Conservation (phyloP, 2,888 invertebrate genomes). For the Aporophyla lueneburgensis region DNA sequence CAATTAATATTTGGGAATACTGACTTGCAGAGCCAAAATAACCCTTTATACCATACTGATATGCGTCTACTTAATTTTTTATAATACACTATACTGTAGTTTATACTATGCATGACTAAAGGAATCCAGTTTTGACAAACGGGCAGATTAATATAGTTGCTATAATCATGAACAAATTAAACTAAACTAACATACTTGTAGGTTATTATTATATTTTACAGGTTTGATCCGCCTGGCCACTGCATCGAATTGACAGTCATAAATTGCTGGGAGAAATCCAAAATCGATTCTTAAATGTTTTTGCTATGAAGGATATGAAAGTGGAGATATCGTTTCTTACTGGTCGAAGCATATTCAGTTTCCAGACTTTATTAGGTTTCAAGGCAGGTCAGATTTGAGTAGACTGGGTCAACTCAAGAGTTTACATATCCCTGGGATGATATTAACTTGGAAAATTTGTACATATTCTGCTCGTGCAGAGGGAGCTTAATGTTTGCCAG, state of each 20-base stretch:
- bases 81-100: neutral
- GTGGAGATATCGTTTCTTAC: neutral
- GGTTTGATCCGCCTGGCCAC: neutral
- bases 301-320: neutral
- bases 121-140: constrained; percentile 43
- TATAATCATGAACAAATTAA: constrained; percentile 35
- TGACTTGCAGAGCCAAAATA: neutral
- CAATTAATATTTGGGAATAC: neutral
- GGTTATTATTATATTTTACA: constrained; percentile 16
- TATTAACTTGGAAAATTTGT: too few relatives aligned
- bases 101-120: neutral
- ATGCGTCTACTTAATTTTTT: neutral
- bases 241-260: constrained; percentile 27
- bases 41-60: neutral
- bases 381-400: too few relatives aligned
- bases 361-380: too few relatives aligned
- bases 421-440: too few relatives aligned
- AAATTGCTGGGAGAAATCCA: neutral
- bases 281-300: neutral
- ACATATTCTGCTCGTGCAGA: too few relatives aligned
- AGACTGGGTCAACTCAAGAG: too few relatives aligned
- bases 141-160: neutral
- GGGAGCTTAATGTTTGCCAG: too few relatives aligned
- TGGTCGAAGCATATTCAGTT: too few relatives aligned
- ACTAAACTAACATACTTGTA: constrained; percentile 18